These are phyloP conservation scores for Drosophila parthenogenetica DNA, from an alignment of 2,888 invertebrate species.

Conservation along the genomic window DNA sequence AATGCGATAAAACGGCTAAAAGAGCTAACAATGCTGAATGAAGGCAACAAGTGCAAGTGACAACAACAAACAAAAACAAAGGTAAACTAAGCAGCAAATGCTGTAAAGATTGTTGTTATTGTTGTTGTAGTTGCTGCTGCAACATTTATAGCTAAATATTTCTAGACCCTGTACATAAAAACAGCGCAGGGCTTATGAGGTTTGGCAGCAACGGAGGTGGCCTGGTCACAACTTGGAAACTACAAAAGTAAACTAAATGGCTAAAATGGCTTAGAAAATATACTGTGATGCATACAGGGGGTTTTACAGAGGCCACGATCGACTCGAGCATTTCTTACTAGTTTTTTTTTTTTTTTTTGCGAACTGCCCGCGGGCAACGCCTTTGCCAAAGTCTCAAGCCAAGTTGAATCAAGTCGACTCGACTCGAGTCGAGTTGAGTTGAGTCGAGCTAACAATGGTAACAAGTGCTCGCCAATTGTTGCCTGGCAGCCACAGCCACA, in stretches of 20 bases:
- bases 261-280: too few species aligned
- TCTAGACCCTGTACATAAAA: too few species aligned
- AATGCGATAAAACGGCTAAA: constrained; percentile 30
- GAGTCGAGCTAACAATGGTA: constrained; percentile 55
- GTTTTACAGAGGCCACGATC: too few species aligned
- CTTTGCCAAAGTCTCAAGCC: constrained; percentile 30
- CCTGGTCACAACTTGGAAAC: too few species aligned
- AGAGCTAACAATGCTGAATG: constrained; percentile 46
- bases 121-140: constrained; percentile 9
- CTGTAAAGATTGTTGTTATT: neutral
- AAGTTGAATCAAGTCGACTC: constrained; percentile 18
- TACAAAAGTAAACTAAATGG: too few species aligned
- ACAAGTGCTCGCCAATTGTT: constrained; percentile 74
- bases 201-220: too few species aligned
- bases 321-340: too few species aligned
- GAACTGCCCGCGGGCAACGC: constrained; percentile 54
- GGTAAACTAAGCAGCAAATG: constrained; percentile 22
- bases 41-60: constrained; percentile 72
- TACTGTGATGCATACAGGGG: too few species aligned
- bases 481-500: constrained; percentile 42
- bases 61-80: constrained; percentile 38
- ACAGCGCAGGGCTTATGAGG: too few species aligned
- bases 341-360: constrained; percentile 48
- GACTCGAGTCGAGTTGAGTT: constrained; percentile 17
- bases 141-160: constrained; percentile 52